Conservation (phyloP, 2,797 vertebrate genomes). For the Sebastes steindachneri region DNA sequence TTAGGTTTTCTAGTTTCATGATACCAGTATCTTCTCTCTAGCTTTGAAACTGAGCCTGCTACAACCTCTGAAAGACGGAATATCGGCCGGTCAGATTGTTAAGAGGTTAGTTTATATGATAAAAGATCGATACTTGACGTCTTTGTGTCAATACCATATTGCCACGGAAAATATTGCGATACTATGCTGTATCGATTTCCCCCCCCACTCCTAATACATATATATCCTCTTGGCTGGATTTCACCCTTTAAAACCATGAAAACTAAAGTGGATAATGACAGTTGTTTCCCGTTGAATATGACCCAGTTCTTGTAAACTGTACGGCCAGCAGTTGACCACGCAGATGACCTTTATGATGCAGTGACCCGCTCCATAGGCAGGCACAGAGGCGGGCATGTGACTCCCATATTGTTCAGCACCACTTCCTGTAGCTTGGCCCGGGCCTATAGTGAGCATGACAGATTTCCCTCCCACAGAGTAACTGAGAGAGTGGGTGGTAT, state of each 20-base stretch:
- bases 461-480: constrained; percentile 34
- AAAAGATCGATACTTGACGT: too few species aligned
- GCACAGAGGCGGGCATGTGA: constrained; percentile 21
- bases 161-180: too few species aligned
- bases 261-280: background rate
- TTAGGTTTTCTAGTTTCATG: too few species aligned
- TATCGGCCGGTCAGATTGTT: too few species aligned
- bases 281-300: background rate
- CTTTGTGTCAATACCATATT: too few species aligned
- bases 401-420: constrained; percentile 36
- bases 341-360: constrained; percentile 14
- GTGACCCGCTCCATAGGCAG: background rate
- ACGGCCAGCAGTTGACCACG: constrained; percentile 24
- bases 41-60: too few species aligned
- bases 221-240: background rate
- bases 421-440: constrained; percentile 44
- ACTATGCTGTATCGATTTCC: too few species aligned
- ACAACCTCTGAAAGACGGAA: too few species aligned
- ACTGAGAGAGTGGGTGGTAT: constrained; percentile 40
- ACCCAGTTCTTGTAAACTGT: constrained; percentile 8
- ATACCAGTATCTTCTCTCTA: too few species aligned
- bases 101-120: too few species aligned
- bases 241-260: background rate
- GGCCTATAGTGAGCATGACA: constrained; percentile 31
- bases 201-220: too few species aligned